A percentile compares a stretch with the other conserved stretches of the same genome.
Conservation (phyloP, 2,113 vertebrate species). For the Tringa solitaria region DNA sequence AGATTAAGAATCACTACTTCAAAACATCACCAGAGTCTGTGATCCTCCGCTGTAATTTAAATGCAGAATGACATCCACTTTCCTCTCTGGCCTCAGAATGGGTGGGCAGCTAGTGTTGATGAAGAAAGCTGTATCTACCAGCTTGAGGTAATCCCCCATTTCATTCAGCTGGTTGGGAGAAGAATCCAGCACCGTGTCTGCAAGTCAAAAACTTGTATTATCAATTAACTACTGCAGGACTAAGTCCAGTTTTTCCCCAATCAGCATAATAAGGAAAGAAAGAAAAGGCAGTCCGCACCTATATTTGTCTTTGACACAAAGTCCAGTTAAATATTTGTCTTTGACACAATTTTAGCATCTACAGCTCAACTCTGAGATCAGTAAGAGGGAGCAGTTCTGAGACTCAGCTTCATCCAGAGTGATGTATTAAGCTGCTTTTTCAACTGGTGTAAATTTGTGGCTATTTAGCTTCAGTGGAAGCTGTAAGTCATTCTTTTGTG, state of each 20-base stretch:
- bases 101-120: conserved; percentile 80
- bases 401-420: neutral
- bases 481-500: neutral
- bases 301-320: neutral
- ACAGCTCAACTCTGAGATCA: neutral
- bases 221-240: neutral
- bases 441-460: neutral
- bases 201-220: neutral
- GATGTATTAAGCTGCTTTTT: neutral
- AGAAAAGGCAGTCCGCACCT: neutral
- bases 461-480: neutral
- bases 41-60: conserved; percentile 76
- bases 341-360: neutral
- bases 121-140: conserved; percentile 78
- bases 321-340: neutral
- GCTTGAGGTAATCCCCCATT: conserved; percentile 63
- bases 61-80: conserved; percentile 78
- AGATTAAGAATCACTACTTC: neutral
- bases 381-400: neutral
- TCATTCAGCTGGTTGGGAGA: conserved; percentile 71
- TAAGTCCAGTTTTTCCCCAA: neutral
- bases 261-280: neutral
- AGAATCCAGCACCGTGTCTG: conserved; percentile 74
- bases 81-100: conserved; percentile 72
- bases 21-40: conserved; percentile 69